These are phyloP conservation scores for Myioborus melanocephalus DNA, from an alignment of 2,797 vertebrate genomes.

Conservation along the genomic window DNA sequence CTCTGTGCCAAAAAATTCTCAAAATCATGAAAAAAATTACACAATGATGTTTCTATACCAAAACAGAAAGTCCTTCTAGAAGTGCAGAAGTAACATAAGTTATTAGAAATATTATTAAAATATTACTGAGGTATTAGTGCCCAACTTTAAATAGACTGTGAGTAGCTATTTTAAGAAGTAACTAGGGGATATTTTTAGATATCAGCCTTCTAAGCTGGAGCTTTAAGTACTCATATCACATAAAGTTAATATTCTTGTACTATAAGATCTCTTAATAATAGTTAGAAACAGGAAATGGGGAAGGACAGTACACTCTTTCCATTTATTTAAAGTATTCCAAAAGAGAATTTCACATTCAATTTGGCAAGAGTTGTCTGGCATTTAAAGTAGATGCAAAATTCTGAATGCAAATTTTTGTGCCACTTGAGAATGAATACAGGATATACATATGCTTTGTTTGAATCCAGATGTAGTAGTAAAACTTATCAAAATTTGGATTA, in stretches of 20 bases:
- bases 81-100: neutral
- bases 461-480: neutral
- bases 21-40: neutral
- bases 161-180: neutral
- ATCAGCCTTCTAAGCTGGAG: neutral
- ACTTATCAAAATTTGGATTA: neutral
- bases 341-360: neutral
- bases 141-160: neutral
- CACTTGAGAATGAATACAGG: neutral
- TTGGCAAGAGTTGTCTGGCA: neutral
- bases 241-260: neutral
- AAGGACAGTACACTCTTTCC: neutral
- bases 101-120: neutral
- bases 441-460: neutral
- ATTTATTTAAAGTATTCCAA: neutral
- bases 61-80: neutral
- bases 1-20: neutral
- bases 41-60: neutral
- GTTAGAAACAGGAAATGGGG: neutral
- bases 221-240: neutral
- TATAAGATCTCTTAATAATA: neutral
- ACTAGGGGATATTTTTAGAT: slow-evolving; percentile 1
- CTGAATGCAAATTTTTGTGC: neutral
- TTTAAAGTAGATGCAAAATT: neutral
- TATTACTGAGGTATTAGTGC: neutral